Percentiles rank a stretch among this genome's conserved stretches.
Evolutionary conservation across 2,113 vertebrate genomes (phyloP).

Genomic region (Struthidea cinerea): DNA sequence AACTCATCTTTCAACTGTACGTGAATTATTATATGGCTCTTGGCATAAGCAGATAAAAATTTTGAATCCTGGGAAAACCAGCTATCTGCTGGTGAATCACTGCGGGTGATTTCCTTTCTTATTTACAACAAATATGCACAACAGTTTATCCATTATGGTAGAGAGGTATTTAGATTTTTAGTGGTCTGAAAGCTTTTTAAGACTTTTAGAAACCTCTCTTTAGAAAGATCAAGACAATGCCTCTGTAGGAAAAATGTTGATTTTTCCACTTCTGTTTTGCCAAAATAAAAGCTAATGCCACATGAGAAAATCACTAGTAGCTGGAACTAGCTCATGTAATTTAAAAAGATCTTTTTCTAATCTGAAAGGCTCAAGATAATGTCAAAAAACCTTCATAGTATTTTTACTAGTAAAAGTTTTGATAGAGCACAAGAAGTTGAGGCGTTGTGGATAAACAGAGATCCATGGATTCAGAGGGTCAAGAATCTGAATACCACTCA

Average conservation of each 20-base stretch:
- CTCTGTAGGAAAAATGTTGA: neutral
- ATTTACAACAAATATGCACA: neutral
- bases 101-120: neutral
- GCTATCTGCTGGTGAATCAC: too few relatives aligned
- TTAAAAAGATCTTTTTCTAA: neutral
- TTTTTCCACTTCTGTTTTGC: neutral
- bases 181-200: neutral
- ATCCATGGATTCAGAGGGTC: neutral
- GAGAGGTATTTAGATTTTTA: neutral
- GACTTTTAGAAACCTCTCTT: neutral
- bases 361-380: neutral
- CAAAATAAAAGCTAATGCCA: neutral
- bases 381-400: neutral
- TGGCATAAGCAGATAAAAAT: neutral
- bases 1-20: neutral
- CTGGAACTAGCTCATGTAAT: neutral
- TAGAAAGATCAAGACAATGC: neutral
- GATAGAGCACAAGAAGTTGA: neutral
- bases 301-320: neutral
- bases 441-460: neutral
- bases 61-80: neutral
- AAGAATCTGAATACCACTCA: neutral
- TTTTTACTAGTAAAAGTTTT: neutral
- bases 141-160: neutral
- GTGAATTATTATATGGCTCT: neutral